Evolutionary conservation across 2,113 vertebrate species (phyloP), one percentile per base, ranked within the genome.

Genomic region (Catagonus wagneri): DNA sequence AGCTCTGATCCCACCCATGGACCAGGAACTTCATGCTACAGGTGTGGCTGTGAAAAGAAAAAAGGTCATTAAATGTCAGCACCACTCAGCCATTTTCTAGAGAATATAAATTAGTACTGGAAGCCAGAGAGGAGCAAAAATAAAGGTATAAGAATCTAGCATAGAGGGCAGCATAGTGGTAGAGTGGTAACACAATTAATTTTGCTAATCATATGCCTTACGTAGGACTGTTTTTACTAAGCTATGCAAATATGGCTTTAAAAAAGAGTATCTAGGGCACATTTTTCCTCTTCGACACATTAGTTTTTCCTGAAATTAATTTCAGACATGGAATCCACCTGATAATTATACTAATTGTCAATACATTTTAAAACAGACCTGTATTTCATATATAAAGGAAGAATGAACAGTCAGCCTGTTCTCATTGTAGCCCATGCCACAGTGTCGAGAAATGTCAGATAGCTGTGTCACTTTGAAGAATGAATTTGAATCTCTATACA

Each of bases 361-460:
- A 0, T 78, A 83, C 44, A 86, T 54, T 60, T 86, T 83, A 61
- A 78, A 89, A 80, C 27, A 78, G 6, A 13, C 71, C 71, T 76
- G 14, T n/a, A 74, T 92, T 83, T 94, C 11, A 50, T n/a, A n/a
- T 71, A 25, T 88, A 1, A 63, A 91, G 66, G 86, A 80, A 14
- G 25, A 39, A 6, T 17, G 6, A 60, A 32, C 8, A 27, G 4
- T 54, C 6, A 34, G 1, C 4, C 4, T 29, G 6, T 20, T 84
- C 34, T 81, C 36, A 52, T 7, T 22, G 7, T 85, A 36, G 27
- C n/a, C 32, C 2, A 7, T 56, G 4, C 36, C 7, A n/a, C 8
- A 44, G 13, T n/a, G 11, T 87, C 27, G 83, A 76, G 27, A 76
- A 83, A 61, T 65, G 0, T 39, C 23, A 93, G 7, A 11, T 44